Evolutionary conservation across 2,888 invertebrate genomes (phyloP).

Genomic region (Amblyjoppa fuscipennis): DNA sequence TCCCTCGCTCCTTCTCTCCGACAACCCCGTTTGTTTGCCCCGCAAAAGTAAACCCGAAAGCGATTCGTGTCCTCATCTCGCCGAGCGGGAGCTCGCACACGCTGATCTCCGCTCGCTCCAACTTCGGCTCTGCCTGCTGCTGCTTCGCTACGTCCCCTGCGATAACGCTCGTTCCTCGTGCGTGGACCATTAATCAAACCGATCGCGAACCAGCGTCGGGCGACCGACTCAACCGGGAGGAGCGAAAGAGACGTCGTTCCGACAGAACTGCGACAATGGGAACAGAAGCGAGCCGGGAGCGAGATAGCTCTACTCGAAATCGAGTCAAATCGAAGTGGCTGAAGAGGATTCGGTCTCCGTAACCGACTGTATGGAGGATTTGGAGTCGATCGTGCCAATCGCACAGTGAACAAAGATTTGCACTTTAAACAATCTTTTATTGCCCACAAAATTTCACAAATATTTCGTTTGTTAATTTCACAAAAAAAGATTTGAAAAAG

Average conservation of each 20-base stretch:
- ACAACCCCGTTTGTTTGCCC: constrained; percentile 72
- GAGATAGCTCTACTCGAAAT: constrained; percentile 45
- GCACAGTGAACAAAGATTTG: constrained; percentile 43
- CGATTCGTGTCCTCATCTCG: constrained; percentile 71
- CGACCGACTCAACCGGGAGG: constrained; percentile 70
- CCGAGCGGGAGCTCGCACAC: constrained; percentile 30
- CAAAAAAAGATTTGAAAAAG: too few relatives aligned
- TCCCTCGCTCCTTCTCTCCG: constrained; percentile 42
- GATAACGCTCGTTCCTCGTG: constrained; percentile 75
- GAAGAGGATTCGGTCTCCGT: background rate
- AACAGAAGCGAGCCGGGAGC: constrained; percentile 35
- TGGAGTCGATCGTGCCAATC: constrained; percentile 62
- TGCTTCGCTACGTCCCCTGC: constrained; percentile 68
- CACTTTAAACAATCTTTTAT: background rate
- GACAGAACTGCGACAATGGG: constrained; percentile 31
- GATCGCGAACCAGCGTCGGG: constrained; percentile 71
- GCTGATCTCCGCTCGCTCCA: constrained; percentile 22
- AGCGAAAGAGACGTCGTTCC: constrained; percentile 51
- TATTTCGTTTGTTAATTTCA: too few relatives aligned
- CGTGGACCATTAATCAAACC: constrained; percentile 76
- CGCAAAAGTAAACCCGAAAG: constrained; percentile 72
- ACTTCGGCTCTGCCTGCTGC: constrained; percentile 31
- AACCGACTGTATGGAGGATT: constrained; percentile 60
- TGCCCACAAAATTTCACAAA: too few relatives aligned
- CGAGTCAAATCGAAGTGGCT: constrained; percentile 69